These are phyloP conservation scores for Xenopus laevis DNA, from an alignment of 2,113 vertebrate species.

Conservation along the genomic window DNA sequence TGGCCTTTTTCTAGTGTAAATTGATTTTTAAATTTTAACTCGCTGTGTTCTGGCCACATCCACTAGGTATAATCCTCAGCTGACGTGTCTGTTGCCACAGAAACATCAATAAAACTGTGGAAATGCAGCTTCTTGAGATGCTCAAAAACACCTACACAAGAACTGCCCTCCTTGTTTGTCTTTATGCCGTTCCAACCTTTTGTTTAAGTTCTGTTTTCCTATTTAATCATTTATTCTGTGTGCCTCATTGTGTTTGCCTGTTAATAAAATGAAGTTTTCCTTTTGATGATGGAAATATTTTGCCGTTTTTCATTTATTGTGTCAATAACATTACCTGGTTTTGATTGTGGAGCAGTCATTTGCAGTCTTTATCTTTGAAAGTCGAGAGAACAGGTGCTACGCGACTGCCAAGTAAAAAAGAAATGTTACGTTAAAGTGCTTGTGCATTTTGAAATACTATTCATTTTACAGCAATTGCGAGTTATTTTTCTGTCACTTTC, in stretches of 20 bases:
- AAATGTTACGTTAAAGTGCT: slow-evolving; percentile 73
- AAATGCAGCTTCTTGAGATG: slow-evolving; percentile 74
- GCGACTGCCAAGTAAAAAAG: slow-evolving; percentile 64
- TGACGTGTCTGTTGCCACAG: slow-evolving; percentile 71
- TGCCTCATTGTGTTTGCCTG: slow-evolving; percentile 18
- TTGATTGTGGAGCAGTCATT: slow-evolving; percentile 56
- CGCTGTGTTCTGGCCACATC: background rate
- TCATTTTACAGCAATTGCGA: slow-evolving; percentile 76
- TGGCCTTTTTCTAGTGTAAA: background rate
- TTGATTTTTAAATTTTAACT: slow-evolving; percentile 2
- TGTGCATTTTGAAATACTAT: slow-evolving; percentile 67
- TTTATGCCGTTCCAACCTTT: slow-evolving; percentile 8
- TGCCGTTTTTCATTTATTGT: slow-evolving; percentile 51
- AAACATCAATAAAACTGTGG: slow-evolving; percentile 80
- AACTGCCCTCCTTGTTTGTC: background rate
- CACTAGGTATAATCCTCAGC: slow-evolving; percentile 64
- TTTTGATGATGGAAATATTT: slow-evolving; percentile 51
- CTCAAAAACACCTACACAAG: slow-evolving; percentile 61
- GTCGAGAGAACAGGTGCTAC: slow-evolving; percentile 67
- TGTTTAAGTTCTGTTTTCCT: background rate
- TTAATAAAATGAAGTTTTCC: slow-evolving; percentile 46
- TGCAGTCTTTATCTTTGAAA: slow-evolving; percentile 62
- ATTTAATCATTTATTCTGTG: background rate
- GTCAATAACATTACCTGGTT: slow-evolving; percentile 54
- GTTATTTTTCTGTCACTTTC: slow-evolving; percentile 81